Base-by-base conservation (phyloP, 2,888 invertebrate genomes). In the Pardosa pseudoannulata region DNA sequence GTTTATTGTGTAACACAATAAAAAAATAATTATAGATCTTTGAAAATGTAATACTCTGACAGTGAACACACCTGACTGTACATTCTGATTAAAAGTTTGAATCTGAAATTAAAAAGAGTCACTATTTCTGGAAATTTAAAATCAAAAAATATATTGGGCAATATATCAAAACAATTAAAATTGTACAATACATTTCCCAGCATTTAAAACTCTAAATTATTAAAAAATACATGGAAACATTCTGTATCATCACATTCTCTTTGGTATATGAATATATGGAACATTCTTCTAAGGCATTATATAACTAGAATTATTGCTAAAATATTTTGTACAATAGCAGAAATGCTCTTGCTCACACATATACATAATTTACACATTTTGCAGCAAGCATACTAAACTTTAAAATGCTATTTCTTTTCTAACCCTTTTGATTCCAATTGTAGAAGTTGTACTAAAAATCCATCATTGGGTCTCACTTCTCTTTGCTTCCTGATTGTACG, bases 381-480 rank as follows among this genome's bases (percentile, higher is more conserved):
- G 11, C 19, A 56, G 56, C 56, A 56, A 23, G 56, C 23, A 23
- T 5, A 11, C 9, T 13, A 46, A 11, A 46, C 16, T 46, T 7
- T 16, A 16, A 16, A 36, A 36, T 2, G 16, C 16, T 56, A 56
- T 56, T 56, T 56, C 23, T 79, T 79, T 11, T 86, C 86, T 2
- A 79, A 36, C 0, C 79, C 74, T 65, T 87, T 76, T 27, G 64
- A 39, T 76, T 93, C 92, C 73, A 96, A 93, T 89, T 94, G 94
- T 83, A 95, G 95, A 87, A 96, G 92, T 90, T 96, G 96, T 79
- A 94, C 94, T 80, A 96, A 92, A 92, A 96, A 96, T 80, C 96
- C 96, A 90, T 94, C 94, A 91, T 96, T 96, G 65, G 96, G 96
- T 90, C 94, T 94, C 89, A 96, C 94, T 90, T 94, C 94, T 64